Conservation (phyloP, 92 coral and sea anemone species). For the Porites lobata region DNA sequence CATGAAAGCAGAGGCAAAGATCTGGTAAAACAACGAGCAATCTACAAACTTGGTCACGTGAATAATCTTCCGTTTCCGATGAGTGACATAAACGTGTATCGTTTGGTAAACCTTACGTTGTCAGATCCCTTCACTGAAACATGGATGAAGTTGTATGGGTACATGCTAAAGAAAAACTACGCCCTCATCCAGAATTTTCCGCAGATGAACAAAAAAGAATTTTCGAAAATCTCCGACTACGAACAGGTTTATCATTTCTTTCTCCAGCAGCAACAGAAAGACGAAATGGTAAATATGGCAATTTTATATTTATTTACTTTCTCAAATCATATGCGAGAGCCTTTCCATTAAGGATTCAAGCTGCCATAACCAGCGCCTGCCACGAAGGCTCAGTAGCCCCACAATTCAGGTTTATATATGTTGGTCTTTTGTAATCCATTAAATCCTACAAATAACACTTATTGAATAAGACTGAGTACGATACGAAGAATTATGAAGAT, state of each 20-base stretch:
- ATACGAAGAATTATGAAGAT: no score
- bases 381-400: no score
- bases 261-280: constrained; percentile 59
- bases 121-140: constrained; percentile 77
- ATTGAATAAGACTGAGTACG: no score
- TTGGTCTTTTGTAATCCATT: no score
- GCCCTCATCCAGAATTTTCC: constrained; percentile 64
- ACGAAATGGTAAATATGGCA: constrained; percentile 20
- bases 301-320: neutral
- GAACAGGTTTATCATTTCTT: constrained; percentile 74
- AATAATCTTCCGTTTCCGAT: constrained; percentile 75
- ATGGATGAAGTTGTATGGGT: constrained; percentile 79
- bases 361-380: no score
- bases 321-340: no score
- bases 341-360: no score
- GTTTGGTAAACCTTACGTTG: constrained; percentile 50
- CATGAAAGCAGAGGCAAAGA: constrained; percentile 56
- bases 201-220: constrained; percentile 55
- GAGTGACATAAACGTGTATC: constrained; percentile 61
- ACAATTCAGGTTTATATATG: no score
- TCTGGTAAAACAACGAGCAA: constrained; percentile 33
- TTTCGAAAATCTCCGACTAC: constrained; percentile 74
- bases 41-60: constrained; percentile 79
- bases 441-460: no score
- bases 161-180: constrained; percentile 71